phyloP scores from a whole-genome alignment of 1,140 invertebrate genomes.

The Danaus melanippus region DNA sequence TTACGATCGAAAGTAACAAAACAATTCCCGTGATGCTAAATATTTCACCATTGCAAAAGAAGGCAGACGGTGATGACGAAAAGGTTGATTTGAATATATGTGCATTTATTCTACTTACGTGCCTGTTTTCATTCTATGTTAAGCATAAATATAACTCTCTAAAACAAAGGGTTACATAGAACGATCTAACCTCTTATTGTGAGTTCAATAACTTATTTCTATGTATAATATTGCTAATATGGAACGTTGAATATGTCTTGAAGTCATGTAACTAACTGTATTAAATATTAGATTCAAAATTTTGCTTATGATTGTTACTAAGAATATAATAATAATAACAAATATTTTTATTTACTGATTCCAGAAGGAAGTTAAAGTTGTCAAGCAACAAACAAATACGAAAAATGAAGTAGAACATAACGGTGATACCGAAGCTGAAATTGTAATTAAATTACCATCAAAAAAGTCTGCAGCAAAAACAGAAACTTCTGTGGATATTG shows the following conservation, averaged over 20 bases:
- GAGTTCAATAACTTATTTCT: slow-evolving; percentile 35
- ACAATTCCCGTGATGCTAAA: slow-evolving; percentile 12
- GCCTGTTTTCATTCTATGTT: slow-evolving; percentile 54
- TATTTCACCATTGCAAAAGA: slow-evolving; percentile 31
- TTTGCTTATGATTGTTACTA: too few relatives aligned
- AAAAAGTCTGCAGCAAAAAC: slow-evolving; percentile 58
- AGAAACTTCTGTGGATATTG: slow-evolving; percentile 61
- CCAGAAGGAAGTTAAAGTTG: slow-evolving; percentile 54
- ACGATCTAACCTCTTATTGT: slow-evolving; percentile 36
- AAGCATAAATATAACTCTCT: slow-evolving; percentile 48
- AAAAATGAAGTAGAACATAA: slow-evolving; percentile 44
- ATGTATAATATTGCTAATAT: slow-evolving; percentile 16
- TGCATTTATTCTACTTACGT: slow-evolving; percentile 59
- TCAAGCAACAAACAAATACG: slow-evolving; percentile 46
- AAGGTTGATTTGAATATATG: slow-evolving; percentile 61
- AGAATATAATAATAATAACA: background rate
- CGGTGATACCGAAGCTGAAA: slow-evolving; percentile 48
- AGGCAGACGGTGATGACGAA: slow-evolving; percentile 33
- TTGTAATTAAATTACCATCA: slow-evolving; percentile 49
- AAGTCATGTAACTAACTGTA: slow-evolving; percentile 12
- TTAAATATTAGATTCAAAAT: background rate
- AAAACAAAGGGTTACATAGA: slow-evolving; percentile 44
- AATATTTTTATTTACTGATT: slow-evolving; percentile 29
- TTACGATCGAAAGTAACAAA: slow-evolving; percentile 1
- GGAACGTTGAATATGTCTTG: slow-evolving; percentile 5